phyloP scores from a whole-genome alignment of 2,113 vertebrate genomes.

The Microcebus lehilahytsara region DNA sequence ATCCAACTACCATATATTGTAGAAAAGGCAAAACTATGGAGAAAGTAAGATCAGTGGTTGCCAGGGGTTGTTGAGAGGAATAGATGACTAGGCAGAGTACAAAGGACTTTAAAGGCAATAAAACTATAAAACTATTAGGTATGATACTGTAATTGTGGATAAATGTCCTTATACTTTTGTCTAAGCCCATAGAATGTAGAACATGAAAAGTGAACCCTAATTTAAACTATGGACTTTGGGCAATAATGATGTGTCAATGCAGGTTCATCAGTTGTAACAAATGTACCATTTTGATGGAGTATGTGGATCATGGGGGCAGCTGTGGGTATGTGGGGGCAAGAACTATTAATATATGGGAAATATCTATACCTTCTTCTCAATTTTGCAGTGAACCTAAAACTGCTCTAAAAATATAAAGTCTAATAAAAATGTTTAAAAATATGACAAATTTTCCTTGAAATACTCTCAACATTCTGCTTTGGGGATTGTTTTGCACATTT shows the following conservation, averaged over 20 bases:
- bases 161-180: neutral
- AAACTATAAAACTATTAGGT: neutral
- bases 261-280: neutral
- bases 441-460: neutral
- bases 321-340: neutral
- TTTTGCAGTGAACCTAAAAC: neutral
- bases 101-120: neutral
- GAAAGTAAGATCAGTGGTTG: neutral
- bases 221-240: neutral
- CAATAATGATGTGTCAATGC: no score
- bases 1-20: neutral
- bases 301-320: neutral
- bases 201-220: neutral
- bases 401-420: neutral
- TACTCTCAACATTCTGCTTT: neutral
- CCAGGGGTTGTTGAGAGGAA: no score
- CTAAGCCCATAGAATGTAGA: neutral
- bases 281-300: neutral
- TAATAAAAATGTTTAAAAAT: neutral
- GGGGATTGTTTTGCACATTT: neutral
- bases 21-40: neutral
- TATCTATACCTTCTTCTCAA: neutral
- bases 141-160: no score
- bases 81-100: no score
- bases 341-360: neutral